These are phyloP conservation scores for Oasisia sp. DNA, from an alignment of 2,888 invertebrate species.

Conservation along the genomic window DNA sequence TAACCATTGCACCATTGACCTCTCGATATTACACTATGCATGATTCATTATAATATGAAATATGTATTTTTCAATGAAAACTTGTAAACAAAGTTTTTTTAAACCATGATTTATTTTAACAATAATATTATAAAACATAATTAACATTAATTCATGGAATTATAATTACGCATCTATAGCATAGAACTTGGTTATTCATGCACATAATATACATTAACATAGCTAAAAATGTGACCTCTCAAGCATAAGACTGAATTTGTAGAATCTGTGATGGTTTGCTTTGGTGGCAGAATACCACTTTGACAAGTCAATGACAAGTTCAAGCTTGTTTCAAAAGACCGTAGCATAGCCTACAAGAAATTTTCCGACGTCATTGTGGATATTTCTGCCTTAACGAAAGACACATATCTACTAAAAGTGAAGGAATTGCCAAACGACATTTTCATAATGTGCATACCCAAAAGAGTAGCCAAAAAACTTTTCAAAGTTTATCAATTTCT, in stretches of 20 bases:
- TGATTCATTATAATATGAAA: no score
- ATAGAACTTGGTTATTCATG: no score
- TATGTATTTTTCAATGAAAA: no score
- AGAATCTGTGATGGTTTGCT: background rate
- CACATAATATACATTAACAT: background rate
- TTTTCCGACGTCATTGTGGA: background rate
- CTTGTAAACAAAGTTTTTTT: no score
- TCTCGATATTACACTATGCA: no score
- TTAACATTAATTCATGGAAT: no score
- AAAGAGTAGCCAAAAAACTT: background rate
- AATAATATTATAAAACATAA: no score
- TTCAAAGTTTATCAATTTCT: background rate
- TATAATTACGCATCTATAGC: no score
- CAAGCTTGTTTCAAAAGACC: constrained; percentile 3
- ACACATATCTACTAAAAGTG: background rate
- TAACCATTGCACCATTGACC: no score
- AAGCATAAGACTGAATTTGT: background rate
- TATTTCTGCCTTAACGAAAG: background rate
- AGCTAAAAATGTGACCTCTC: background rate
- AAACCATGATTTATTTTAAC: no score
- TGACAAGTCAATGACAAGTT: background rate
- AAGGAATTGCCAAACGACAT: background rate
- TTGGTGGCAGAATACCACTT: background rate
- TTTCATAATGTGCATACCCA: background rate
- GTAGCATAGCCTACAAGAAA: background rate